Evolutionary conservation across 2,888 invertebrate species (phyloP).

Genomic region (Altica lythri): DNA sequence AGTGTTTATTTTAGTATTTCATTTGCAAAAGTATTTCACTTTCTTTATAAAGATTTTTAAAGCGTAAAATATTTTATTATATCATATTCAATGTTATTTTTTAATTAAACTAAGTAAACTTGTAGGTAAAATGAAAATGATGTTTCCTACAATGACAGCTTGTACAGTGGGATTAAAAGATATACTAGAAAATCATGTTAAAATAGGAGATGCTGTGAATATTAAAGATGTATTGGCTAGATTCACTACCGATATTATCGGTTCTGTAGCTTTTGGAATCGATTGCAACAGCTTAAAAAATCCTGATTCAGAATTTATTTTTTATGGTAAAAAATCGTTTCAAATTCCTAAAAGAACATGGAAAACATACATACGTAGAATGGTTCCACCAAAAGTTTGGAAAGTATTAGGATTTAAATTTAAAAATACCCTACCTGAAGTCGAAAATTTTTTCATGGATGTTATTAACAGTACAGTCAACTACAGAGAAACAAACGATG

Average conservation of each 20-base stretch:
- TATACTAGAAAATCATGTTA: conserved; percentile 53
- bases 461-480: conserved; percentile 56
- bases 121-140: conserved; percentile 64
- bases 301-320: conserved; percentile 58
- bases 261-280: conserved; percentile 64
- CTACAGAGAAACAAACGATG: conserved; percentile 56
- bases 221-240: conserved; percentile 60
- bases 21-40: too few relatives aligned
- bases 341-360: conserved; percentile 28
- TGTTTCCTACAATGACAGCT: conserved; percentile 64
- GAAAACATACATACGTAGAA: conserved; percentile 31
- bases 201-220: conserved; percentile 46
- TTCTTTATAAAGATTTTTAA: neutral
- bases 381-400: too few relatives aligned
- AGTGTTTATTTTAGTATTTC: too few relatives aligned
- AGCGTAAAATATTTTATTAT: neutral
- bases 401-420: conserved; percentile 38
- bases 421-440: conserved; percentile 38
- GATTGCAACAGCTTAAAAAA: conserved; percentile 62
- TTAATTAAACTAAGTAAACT: too few relatives aligned
- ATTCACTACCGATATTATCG: conserved; percentile 65
- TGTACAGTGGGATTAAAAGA: conserved; percentile 61
- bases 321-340: conserved; percentile 37
- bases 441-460: conserved; percentile 56
- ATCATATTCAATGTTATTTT: conserved; percentile 45